Percentiles rank a stretch among this genome's conserved stretches.
Conservation (phyloP, 2,888 invertebrate genomes). For the Zhuqinia jingwanae region DNA sequence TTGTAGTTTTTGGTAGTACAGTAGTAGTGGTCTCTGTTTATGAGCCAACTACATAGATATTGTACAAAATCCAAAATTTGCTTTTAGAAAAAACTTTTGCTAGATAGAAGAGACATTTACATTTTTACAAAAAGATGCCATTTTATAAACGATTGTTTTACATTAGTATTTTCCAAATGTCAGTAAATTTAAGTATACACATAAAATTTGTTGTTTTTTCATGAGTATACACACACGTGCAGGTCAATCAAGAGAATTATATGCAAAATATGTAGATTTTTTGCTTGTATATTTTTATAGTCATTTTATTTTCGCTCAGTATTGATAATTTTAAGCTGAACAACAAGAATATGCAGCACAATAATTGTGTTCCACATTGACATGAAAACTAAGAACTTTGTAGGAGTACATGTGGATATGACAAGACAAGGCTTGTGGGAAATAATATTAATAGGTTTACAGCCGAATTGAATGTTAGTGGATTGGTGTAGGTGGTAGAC, state of each 20-base stretch:
- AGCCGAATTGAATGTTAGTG: constrained; percentile 55
- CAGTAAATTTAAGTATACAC: background rate
- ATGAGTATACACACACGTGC: constrained; percentile 49
- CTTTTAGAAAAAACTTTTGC: too few species aligned
- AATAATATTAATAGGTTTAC: constrained; percentile 20
- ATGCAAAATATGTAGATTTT: background rate
- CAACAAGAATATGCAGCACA: background rate
- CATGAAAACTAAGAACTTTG: background rate
- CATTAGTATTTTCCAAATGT: background rate
- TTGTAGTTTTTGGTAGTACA: too few species aligned
- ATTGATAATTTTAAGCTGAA: background rate
- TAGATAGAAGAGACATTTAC: too few species aligned
- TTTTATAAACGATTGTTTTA: constrained; percentile 39
- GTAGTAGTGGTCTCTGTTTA: too few species aligned
- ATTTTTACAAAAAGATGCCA: background rate
- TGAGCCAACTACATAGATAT: too few species aligned
- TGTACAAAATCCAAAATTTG: too few species aligned
- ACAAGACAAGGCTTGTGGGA: constrained; percentile 24
- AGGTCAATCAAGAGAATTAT: background rate
- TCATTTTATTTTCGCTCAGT: too few species aligned
- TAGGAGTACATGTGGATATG: constrained; percentile 33
- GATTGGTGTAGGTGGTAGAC: constrained; percentile 82
- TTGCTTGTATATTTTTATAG: background rate
- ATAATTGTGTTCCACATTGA: background rate
- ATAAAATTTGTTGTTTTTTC: background rate